Evolutionary conservation across 1,140 invertebrate genomes (phyloP).

Genomic region (Bombus picipes): DNA sequence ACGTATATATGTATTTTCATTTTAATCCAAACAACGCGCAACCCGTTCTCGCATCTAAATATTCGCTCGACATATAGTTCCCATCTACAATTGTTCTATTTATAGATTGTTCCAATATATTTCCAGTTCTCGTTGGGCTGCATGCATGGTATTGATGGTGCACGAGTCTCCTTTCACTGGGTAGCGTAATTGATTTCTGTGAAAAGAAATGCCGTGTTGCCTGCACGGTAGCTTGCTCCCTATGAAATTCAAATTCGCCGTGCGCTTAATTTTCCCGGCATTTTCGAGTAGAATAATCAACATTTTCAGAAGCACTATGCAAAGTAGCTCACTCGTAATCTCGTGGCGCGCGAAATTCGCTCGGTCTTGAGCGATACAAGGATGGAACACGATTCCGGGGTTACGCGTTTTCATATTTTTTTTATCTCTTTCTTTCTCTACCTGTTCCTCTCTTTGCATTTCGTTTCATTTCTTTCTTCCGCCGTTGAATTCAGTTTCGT

Average conservation of each 20-base stretch:
- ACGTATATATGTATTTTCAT: neutral
- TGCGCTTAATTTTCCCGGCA: slow-evolving; percentile 21
- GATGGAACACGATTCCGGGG: neutral
- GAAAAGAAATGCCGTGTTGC: neutral
- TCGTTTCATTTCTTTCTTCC: too few relatives aligned
- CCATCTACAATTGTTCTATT: neutral
- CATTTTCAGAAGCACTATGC: slow-evolving; percentile 15
- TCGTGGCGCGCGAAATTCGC: neutral
- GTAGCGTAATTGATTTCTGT: neutral
- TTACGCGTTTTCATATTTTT: neutral
- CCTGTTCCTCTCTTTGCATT: too few relatives aligned
- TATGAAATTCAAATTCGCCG: slow-evolving; percentile 26
- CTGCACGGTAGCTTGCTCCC: neutral
- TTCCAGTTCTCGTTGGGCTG: neutral
- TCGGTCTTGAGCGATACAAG: neutral
- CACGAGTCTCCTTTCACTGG: neutral
- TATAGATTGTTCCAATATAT: slow-evolving; percentile 17
- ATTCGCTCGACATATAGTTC: neutral
- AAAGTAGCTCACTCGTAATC: slow-evolving; percentile 7
- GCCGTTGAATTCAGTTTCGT: neutral
- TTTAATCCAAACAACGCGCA: neutral
- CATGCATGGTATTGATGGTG: neutral
- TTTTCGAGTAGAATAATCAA: slow-evolving; percentile 15
- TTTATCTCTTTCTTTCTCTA: neutral
- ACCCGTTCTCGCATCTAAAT: neutral